Evolutionary conservation across 2,888 invertebrate species (phyloP).

Genomic region (Trilocha varians): DNA sequence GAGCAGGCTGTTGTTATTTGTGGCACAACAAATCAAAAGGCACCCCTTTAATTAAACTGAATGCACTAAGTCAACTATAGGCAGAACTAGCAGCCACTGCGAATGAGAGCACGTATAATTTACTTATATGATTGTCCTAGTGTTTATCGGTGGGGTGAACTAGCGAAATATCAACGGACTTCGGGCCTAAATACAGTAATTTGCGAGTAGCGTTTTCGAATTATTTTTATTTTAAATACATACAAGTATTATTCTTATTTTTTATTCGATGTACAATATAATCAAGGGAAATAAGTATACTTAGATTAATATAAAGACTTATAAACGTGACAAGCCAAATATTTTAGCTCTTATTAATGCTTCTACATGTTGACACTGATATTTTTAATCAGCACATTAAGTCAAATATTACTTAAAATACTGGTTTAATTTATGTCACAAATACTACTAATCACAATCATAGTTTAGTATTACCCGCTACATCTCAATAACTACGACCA

Average conservation of each 20-base stretch:
- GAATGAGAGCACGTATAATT: constrained; percentile 50
- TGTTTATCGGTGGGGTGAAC: constrained; percentile 30
- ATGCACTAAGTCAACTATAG: constrained; percentile 60
- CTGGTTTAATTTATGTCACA: too few species aligned
- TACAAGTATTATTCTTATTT: too few species aligned
- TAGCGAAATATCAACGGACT: background rate
- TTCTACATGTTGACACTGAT: too few species aligned
- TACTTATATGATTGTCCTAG: constrained; percentile 38
- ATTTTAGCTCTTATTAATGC: too few species aligned
- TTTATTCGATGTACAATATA: too few species aligned
- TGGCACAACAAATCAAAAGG: constrained; percentile 54
- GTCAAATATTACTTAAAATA: too few species aligned
- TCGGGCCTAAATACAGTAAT: background rate
- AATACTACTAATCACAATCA: background rate
- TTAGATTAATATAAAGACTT: too few species aligned
- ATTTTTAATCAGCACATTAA: too few species aligned
- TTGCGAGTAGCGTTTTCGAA: background rate
- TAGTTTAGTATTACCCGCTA: background rate
- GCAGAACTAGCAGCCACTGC: constrained; percentile 33
- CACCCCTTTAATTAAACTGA: constrained; percentile 65
- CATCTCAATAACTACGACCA: constrained; percentile 11
- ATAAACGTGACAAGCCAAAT: too few species aligned
- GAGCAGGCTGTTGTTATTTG: constrained; percentile 35
- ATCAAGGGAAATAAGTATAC: too few species aligned
- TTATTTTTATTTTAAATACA: background rate